phyloP scores from a whole-genome alignment of 2,797 vertebrate genomes.

The Chaenodraco wilsoni region DNA sequence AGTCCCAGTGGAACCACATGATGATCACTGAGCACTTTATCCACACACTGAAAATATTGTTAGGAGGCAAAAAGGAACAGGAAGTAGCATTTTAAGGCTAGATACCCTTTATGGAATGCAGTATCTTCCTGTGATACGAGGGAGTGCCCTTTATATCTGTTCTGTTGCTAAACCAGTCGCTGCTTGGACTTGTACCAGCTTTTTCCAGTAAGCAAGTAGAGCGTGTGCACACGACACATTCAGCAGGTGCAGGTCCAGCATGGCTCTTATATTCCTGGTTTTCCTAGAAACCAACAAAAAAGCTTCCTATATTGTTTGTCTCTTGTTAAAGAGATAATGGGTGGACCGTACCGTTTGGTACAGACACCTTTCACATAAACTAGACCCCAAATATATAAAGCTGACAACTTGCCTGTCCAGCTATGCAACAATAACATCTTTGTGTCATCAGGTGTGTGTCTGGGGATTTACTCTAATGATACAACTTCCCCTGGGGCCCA shows the following conservation, averaged over 20 bases:
- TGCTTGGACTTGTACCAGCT: slow-evolving; percentile 33
- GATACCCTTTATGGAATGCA: not conserved
- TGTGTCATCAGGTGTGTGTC: slow-evolving; percentile 65
- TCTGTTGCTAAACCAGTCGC: slow-evolving; percentile 14
- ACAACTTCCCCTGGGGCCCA: slow-evolving; percentile 17
- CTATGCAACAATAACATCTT: slow-evolving; percentile 61
- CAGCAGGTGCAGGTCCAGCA: slow-evolving; percentile 21
- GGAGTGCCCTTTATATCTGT: slow-evolving; percentile 27
- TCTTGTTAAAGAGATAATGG: slow-evolving; percentile 12
- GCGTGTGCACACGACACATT: not conserved
- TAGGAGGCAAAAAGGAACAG: slow-evolving; percentile 20
- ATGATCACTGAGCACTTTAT: slow-evolving; percentile 13
- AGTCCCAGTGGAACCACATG: slow-evolving; percentile 18
- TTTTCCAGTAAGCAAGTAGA: slow-evolving; percentile 37
- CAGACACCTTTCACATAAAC: not conserved
- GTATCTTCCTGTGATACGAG: slow-evolving; percentile 7
- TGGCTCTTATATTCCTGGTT: not conserved
- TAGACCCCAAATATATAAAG: not conserved
- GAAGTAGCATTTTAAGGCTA: not conserved
- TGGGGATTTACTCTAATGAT: slow-evolving; percentile 37
- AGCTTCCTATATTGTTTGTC: not conserved
- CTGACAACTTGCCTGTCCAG: not conserved
- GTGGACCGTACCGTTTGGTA: not conserved
- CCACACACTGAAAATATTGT: slow-evolving; percentile 15
- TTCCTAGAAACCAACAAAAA: slow-evolving; percentile 24